Evolutionary conservation across 2,113 vertebrate genomes (phyloP).

Genomic region (Cryptotis parvus): DNA sequence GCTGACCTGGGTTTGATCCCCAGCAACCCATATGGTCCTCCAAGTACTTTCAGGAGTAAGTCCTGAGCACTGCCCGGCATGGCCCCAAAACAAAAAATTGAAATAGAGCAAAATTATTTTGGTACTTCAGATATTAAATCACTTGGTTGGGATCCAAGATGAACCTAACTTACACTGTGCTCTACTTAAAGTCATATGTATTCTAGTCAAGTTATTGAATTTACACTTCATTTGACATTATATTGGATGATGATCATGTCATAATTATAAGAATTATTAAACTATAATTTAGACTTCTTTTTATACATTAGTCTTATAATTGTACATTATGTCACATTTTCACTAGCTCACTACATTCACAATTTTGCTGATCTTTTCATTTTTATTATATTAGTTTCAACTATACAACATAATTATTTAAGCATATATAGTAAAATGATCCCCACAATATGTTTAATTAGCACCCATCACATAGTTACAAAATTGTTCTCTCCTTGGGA

Average conservation of each 20-base stretch:
- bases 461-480: background rate
- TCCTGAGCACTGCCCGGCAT: too few species aligned
- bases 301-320: background rate
- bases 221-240: background rate
- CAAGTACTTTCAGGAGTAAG: too few species aligned
- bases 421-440: background rate
- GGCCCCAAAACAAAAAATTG: background rate
- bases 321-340: slow-evolving; percentile 28
- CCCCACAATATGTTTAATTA: background rate
- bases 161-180: background rate
- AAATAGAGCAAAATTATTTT: slow-evolving; percentile 56
- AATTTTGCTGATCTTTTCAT: background rate
- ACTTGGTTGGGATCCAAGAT: slow-evolving; percentile 35
- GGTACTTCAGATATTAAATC: slow-evolving; percentile 53
- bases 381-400: background rate
- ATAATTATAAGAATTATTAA: background rate
- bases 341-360: background rate
- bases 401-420: background rate
- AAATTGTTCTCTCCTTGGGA: background rate
- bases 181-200: slow-evolving; percentile 10
- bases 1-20: too few species aligned
- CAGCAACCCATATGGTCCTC: too few species aligned
- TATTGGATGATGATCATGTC: background rate
- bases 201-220: background rate
- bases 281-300: slow-evolving; percentile 22